Conservation (phyloP, 2,888 invertebrate genomes). For the Rhyacophila evoluta region DNA sequence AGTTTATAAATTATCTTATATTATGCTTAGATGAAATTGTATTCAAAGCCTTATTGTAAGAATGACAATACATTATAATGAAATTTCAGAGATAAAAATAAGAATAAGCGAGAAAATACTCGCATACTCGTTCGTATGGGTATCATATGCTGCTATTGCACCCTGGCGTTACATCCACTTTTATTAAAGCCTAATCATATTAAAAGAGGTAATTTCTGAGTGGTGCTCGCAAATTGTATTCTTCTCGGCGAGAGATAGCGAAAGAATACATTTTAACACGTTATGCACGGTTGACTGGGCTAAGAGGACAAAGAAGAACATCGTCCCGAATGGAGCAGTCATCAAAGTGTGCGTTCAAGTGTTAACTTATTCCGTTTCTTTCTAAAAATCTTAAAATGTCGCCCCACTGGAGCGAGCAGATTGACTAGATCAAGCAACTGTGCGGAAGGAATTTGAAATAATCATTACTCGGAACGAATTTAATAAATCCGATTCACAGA, state of each 20-base stretch:
- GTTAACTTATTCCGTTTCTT: slow-evolving; percentile 31
- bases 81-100: not conserved
- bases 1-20: too few species aligned
- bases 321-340: slow-evolving; percentile 32
- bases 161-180: slow-evolving; percentile 12
- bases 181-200: slow-evolving; percentile 22
- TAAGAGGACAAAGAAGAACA: slow-evolving; percentile 43
- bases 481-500: not conserved
- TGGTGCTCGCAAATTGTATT: slow-evolving; percentile 13
- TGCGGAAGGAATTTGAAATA: not conserved
- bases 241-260: not conserved
- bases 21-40: too few species aligned
- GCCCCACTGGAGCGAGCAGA: slow-evolving; percentile 4
- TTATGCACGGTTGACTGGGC: slow-evolving; percentile 33
- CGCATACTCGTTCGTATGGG: not conserved
- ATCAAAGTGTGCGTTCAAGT: slow-evolving; percentile 42
- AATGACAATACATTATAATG: too few species aligned
- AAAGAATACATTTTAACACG: slow-evolving; percentile 40
- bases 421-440: not conserved
- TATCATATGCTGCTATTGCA: not conserved
- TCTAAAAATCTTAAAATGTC: not conserved
- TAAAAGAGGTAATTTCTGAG: slow-evolving; percentile 14
- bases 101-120: not conserved
- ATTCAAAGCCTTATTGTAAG: too few species aligned
- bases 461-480: not conserved